Conservation (phyloP, 2,797 vertebrate genomes). For the Xiphorhynchus erythropygius region DNA sequence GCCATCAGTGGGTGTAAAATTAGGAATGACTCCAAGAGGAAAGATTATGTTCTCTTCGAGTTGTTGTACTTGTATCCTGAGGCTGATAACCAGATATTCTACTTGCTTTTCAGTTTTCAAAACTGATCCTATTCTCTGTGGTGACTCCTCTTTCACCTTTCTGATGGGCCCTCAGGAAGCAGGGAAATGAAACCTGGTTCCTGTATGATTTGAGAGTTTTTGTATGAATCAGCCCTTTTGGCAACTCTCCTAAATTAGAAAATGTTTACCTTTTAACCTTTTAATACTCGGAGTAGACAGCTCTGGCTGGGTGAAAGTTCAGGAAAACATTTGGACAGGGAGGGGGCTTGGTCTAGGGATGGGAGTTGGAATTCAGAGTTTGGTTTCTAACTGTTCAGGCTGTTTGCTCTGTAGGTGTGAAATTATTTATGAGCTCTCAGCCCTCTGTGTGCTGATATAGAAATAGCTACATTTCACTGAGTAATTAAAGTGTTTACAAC, state of each 20-base stretch:
- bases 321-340: slow-evolving; percentile 28
- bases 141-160: slow-evolving; percentile 61
- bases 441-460: not conserved
- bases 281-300: not conserved
- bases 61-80: slow-evolving; percentile 19
- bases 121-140: not conserved
- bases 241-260: slow-evolving; percentile 52
- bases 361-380: not conserved
- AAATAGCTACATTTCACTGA: not conserved
- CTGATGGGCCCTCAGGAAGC: slow-evolving; percentile 47
- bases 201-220: slow-evolving; percentile 52
- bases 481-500: not conserved
- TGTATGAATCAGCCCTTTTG: slow-evolving; percentile 51
- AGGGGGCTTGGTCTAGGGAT: not conserved
- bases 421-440: not conserved
- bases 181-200: slow-evolving; percentile 62
- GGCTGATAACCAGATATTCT: slow-evolving; percentile 14
- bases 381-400: not conserved
- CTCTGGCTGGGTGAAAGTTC: slow-evolving; percentile 29
- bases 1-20: slow-evolving; percentile 46
- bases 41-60: slow-evolving; percentile 15
- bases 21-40: slow-evolving; percentile 46
- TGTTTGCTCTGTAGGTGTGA: slow-evolving; percentile 43
- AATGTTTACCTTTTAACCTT: slow-evolving; percentile 54
- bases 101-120: slow-evolving; percentile 4